Percentiles rank a stretch among this genome's conserved stretches.
Conservation (phyloP, 2,888 invertebrate genomes). For the Oxyteleia sp. region DNA sequence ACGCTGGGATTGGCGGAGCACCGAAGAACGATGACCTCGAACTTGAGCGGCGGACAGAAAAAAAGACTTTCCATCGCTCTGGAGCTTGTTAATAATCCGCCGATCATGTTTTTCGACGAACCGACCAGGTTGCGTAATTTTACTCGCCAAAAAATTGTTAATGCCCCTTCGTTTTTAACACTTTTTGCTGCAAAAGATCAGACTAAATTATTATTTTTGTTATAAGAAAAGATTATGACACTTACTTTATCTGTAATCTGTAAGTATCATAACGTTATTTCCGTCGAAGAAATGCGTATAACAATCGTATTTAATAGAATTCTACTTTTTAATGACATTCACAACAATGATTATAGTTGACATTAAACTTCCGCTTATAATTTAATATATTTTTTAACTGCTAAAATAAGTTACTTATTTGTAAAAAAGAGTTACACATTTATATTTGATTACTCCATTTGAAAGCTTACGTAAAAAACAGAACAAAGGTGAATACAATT, state of each 20-base stretch:
- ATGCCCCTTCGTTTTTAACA: not conserved
- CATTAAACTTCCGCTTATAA: no score
- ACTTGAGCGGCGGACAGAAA: conserved; percentile 97
- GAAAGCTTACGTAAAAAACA: conserved; percentile 13
- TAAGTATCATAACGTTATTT: no score
- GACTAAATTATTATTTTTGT: conserved; percentile 16
- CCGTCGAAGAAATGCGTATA: no score
- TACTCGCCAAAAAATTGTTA: not conserved
- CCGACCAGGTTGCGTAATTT: conserved; percentile 92
- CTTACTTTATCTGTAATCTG: no score
- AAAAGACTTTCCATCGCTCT: conserved; percentile 97
- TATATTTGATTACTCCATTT: conserved; percentile 2
- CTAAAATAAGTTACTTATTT: no score
- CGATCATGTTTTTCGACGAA: conserved; percentile 99
- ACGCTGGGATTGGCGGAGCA: conserved; percentile 96
- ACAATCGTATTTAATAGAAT: no score
- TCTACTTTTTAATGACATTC: no score
- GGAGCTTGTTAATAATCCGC: conserved; percentile 98
- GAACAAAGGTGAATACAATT: conserved; percentile 20
- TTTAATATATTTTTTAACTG: no score
- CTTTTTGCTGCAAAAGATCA: not conserved
- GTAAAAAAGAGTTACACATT: no score
- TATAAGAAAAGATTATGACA: no score
- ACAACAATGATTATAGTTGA: no score
- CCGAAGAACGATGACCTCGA: conserved; percentile 95